These are phyloP conservation scores for Neomonachus schauinslandi DNA, from an alignment of 2,113 vertebrate genomes.

Conservation along the genomic window DNA sequence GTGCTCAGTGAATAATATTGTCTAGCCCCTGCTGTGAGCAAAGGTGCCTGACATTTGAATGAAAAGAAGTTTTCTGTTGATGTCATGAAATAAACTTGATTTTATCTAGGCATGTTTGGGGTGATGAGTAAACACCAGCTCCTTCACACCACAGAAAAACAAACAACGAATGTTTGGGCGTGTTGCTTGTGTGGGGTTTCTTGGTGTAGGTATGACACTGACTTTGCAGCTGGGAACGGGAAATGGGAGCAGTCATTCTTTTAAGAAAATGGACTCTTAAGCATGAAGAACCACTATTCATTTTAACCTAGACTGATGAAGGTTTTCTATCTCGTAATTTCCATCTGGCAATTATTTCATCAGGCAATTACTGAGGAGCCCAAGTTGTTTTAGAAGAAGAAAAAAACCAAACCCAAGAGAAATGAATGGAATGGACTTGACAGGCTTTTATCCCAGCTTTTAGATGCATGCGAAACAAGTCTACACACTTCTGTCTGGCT, in stretches of 20 bases:
- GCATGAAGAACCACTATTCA: neutral
- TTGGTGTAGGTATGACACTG: neutral
- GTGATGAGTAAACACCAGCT: neutral
- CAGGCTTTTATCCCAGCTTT: neutral
- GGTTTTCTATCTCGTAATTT: neutral
- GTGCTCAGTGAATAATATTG: neutral
- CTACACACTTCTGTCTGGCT: neutral
- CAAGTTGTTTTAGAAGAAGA: neutral
- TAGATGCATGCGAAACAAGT: neutral
- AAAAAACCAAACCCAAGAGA: neutral
- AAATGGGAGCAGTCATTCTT: neutral
- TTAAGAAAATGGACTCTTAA: conserved; percentile 7
- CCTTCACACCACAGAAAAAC: neutral
- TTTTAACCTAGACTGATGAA: neutral
- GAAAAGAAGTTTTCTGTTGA: neutral
- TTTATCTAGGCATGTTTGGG: neutral
- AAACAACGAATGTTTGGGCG: neutral
- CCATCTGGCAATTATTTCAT: neutral
- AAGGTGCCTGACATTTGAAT: neutral
- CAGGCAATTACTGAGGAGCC: neutral
- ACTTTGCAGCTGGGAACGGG: neutral
- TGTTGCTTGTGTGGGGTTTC: neutral
- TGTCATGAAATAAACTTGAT: neutral
- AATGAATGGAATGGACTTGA: neutral
- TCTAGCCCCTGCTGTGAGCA: neutral